phyloP scores from a whole-genome alignment of 2,888 invertebrate species.

The Aleiodes alternator region DNA sequence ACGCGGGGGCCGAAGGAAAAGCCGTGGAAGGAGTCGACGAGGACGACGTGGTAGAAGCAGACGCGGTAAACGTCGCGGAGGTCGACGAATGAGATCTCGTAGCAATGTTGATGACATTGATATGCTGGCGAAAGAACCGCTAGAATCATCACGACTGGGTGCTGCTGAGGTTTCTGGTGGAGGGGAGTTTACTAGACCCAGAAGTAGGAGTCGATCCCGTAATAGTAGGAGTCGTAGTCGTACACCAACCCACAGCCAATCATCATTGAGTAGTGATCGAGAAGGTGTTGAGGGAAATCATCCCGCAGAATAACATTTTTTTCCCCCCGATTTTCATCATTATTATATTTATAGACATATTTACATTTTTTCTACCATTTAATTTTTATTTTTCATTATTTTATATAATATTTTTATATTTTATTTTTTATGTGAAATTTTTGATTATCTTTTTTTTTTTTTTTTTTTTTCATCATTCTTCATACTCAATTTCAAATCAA shows the following conservation, averaged over 20 bases:
- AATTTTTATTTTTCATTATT: neutral
- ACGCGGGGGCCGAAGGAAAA: slow-evolving; percentile 40
- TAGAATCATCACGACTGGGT: slow-evolving; percentile 45
- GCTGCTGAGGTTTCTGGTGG: slow-evolving; percentile 32
- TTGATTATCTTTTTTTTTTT: neutral
- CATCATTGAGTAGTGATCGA: slow-evolving; percentile 62
- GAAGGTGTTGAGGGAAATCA: slow-evolving; percentile 55
- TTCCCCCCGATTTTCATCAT: neutral
- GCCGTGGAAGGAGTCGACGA: slow-evolving; percentile 44
- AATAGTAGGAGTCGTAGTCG: slow-evolving; percentile 61
- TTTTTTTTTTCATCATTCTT: neutral
- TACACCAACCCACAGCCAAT: slow-evolving; percentile 59
- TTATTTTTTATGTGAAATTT: slow-evolving; percentile 2
- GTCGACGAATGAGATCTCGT: slow-evolving; percentile 46
- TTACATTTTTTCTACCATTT: neutral
- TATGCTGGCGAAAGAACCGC: slow-evolving; percentile 51
- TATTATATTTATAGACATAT: neutral
- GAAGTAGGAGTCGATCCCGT: slow-evolving; percentile 54
- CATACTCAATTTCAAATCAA: neutral
- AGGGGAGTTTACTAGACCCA: slow-evolving; percentile 52
- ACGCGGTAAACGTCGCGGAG: slow-evolving; percentile 42
- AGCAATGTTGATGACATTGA: slow-evolving; percentile 49
- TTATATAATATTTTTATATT: neutral
- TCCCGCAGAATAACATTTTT: slow-evolving; percentile 36
- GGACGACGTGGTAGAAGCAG: slow-evolving; percentile 45